Conservation (phyloP, 2,113 vertebrate genomes). For the Dasyprocta punctata region DNA sequence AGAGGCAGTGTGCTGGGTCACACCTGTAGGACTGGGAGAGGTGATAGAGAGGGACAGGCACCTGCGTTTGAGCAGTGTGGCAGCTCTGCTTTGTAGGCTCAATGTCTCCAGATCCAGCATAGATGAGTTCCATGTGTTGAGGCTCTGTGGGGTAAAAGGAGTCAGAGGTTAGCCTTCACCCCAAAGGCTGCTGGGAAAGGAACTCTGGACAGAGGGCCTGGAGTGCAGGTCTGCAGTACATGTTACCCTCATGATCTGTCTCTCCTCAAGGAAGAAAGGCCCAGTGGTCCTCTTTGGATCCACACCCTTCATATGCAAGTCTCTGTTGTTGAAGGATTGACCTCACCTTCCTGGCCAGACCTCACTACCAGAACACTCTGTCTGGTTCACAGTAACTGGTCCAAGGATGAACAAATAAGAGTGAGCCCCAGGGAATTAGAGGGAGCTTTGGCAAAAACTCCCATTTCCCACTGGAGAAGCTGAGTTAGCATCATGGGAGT, state of each 20-base stretch:
- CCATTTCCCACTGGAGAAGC: not conserved
- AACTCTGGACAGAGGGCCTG: not conserved
- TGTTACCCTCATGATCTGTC: not conserved
- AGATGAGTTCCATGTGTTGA: constrained; percentile 83
- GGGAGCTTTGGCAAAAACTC: not conserved
- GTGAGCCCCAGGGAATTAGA: not conserved
- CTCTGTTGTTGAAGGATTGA: not conserved
- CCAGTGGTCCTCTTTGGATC: not conserved
- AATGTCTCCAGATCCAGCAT: constrained; percentile 87
- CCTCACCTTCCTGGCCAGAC: not conserved
- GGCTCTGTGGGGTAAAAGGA: constrained; percentile 63
- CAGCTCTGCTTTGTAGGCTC: constrained; percentile 89
- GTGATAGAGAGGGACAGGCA: not conserved
- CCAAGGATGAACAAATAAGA: not conserved
- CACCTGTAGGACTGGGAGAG: no score
- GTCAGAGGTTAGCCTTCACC: not conserved
- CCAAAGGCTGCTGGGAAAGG: not conserved
- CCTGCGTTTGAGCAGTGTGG: constrained; percentile 88
- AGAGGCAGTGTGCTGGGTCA: rapidly evolving
- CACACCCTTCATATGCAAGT: not conserved
- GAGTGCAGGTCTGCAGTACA: not conserved
- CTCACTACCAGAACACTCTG: not conserved
- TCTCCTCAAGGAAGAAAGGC: not conserved
- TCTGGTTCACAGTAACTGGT: not conserved
- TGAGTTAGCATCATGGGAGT: not conserved